Conservation (phyloP, 53 echinoderm and acorn worm species). For the Luidia sarsii region DNA sequence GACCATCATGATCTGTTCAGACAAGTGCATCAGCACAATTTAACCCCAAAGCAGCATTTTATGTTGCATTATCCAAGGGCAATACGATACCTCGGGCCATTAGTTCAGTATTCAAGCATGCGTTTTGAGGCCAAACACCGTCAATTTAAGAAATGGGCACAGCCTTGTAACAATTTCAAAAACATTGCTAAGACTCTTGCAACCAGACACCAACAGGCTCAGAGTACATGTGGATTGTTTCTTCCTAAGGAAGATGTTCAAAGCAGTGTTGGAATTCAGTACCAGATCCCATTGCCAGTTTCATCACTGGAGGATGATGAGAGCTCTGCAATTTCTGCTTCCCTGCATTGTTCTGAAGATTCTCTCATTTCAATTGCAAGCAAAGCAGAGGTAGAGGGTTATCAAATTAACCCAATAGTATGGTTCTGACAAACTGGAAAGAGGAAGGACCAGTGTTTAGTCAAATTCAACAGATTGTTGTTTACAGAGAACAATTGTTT, state of each 20-base stretch:
- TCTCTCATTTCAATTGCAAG: too few species aligned
- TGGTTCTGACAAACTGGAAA: too few species aligned
- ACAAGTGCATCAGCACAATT: constrained; percentile 16
- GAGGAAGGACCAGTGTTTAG: constrained; percentile 10
- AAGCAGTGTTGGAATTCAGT: constrained; percentile 3
- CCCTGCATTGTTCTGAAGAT: too few species aligned
- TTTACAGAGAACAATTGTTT: neutral
- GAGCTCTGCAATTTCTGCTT: neutral
- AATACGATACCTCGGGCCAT: constrained; percentile 25
- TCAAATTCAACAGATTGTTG: neutral
- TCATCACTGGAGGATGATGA: constrained; percentile 18
- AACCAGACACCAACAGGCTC: constrained; percentile 40
- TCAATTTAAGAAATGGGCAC: constrained; percentile 48
- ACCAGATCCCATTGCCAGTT: constrained; percentile 17
- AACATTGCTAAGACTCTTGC: constrained; percentile 60
- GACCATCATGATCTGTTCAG: constrained; percentile 58
- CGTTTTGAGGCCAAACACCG: constrained; percentile 54
- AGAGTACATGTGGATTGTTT: neutral
- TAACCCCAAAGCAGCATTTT: constrained; percentile 68
- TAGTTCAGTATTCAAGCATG: constrained; percentile 42
- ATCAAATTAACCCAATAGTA: too few species aligned
- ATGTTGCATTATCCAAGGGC: constrained; percentile 47
- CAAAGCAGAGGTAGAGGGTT: too few species aligned
- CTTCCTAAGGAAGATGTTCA: constrained; percentile 4
- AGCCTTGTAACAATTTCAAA: constrained; percentile 39